These are phyloP conservation scores for Falco punctatus DNA, from an alignment of 2,113 vertebrate genomes.

Conservation along the genomic window DNA sequence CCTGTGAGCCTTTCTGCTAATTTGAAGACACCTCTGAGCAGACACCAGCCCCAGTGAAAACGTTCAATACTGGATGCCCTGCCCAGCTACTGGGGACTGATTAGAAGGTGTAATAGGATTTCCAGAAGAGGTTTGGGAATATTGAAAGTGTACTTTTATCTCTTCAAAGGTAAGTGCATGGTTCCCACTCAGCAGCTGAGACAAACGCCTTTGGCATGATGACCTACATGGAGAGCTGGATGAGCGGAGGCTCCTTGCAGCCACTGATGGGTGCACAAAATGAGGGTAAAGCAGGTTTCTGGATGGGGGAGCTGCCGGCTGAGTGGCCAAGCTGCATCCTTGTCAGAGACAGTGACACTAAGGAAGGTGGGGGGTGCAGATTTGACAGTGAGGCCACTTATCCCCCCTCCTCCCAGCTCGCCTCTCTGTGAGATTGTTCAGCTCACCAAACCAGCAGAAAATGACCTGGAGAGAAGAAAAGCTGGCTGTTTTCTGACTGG, in stretches of 20 bases:
- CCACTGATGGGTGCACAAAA: too few species aligned
- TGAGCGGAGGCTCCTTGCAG: too few species aligned
- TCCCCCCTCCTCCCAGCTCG: too few species aligned
- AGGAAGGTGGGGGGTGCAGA: background rate
- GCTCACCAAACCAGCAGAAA: background rate
- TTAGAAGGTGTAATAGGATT: background rate
- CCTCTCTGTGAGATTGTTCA: background rate
- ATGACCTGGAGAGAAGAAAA: background rate
- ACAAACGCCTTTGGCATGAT: background rate
- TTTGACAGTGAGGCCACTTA: too few species aligned
- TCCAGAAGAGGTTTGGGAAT: background rate
- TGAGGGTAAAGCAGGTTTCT: background rate
- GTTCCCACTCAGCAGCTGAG: background rate
- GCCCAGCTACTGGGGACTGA: too few species aligned
- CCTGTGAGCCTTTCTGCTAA: too few species aligned
- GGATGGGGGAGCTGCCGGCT: background rate
- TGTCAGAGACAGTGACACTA: rapidly evolving
- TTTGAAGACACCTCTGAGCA: too few species aligned
- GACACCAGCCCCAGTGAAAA: background rate
- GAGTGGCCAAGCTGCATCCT: background rate
- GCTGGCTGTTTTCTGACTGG: background rate
- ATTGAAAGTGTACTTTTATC: too few species aligned
- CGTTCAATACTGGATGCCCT: too few species aligned
- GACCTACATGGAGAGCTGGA: background rate
- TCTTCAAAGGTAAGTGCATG: background rate